phyloP scores from a whole-genome alignment of 2,797 vertebrate species.

The Cynodonichthys magdalenae region DNA sequence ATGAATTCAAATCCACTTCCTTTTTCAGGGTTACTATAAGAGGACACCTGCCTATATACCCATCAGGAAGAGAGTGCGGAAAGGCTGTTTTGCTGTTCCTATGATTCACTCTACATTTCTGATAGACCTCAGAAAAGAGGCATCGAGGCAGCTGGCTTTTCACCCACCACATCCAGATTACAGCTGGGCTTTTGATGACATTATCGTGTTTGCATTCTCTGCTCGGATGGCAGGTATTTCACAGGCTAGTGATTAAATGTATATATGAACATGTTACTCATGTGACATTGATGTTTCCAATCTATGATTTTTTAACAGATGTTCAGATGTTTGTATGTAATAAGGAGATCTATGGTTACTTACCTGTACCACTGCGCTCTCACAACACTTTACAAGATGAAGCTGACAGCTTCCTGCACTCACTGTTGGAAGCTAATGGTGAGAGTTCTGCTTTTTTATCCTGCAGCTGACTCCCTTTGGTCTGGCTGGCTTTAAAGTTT shows the following conservation, averaged over 20 bases:
- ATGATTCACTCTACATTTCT: constrained; percentile 97
- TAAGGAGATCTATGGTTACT: constrained; percentile 86
- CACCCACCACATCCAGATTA: constrained; percentile 90
- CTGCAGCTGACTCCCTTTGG: constrained; percentile 6
- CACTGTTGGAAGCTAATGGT: constrained; percentile 89
- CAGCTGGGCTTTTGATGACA: constrained; percentile 92
- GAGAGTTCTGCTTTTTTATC: constrained; percentile 55
- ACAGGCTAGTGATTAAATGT: background rate
- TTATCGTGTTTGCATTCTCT: constrained; percentile 94
- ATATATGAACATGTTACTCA: background rate
- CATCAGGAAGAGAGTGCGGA: constrained; percentile 85
- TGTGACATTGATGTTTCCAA: background rate
- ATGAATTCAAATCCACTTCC: constrained; percentile 1
- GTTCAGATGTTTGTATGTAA: constrained; percentile 94
- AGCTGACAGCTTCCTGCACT: constrained; percentile 88
- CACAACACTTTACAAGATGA: constrained; percentile 89
- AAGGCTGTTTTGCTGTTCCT: constrained; percentile 91
- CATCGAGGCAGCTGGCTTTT: constrained; percentile 84
- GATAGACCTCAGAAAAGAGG: constrained; percentile 89
- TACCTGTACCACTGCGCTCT: constrained; percentile 87
- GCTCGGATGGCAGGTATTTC: constrained; percentile 87
- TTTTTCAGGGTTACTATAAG: constrained; percentile 89
- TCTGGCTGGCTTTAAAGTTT: constrained; percentile 19
- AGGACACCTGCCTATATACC: constrained; percentile 93
- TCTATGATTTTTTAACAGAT: constrained; percentile 71